Base-by-base conservation (phyloP, 2,888 invertebrate genomes). In the Cerastis rubricosa region DNA sequence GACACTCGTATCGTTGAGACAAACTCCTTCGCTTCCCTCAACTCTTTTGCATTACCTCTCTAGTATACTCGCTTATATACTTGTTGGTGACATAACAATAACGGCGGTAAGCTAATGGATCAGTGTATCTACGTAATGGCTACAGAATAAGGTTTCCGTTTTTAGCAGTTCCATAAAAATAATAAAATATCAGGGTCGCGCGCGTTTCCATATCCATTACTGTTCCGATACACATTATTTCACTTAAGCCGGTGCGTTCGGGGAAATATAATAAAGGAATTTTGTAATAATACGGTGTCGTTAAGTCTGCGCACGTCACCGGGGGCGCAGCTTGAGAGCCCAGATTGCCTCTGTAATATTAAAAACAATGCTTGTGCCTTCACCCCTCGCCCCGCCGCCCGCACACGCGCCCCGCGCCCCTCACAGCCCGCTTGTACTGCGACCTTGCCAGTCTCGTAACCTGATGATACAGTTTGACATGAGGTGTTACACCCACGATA, bases 281-380 rank as follows among this genome's bases (percentile, higher is more conserved):
- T 88, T 89, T 80, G 83, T 86, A 87, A 88, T 85, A 88, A 87
- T 84, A 82, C 76, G 74, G 79, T 86, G 87, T 85, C 87, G 87
- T 88, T 86, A 84, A 88, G 88, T 88, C 88, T 72, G 80, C 86
- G 88, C 90, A 87, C 88, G 89, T 89, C 89, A 85, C 81, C 83
- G 81, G 75, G 81, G 88, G 74, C 88, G 87, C 88, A 88, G 87
- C 87, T 85, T 85, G 89, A 87, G 84, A 81, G 81, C 72, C 76
- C 89, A 88, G 87, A 88, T 90, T 89, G 90, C 83, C 85, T 85
- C 82, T 88, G 84, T 88, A 85, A 89, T 90, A 91, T 91, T 91
- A 90, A 89, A 91, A 91, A 89, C 87, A 89, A 88, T 85, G 85
- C 84, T 81, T 67, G 71, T 74, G 57, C 80, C 73, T 22, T 14